These are phyloP conservation scores for Pelosia muscerda DNA, from an alignment of 2,888 invertebrate genomes.

Conservation along the genomic window DNA sequence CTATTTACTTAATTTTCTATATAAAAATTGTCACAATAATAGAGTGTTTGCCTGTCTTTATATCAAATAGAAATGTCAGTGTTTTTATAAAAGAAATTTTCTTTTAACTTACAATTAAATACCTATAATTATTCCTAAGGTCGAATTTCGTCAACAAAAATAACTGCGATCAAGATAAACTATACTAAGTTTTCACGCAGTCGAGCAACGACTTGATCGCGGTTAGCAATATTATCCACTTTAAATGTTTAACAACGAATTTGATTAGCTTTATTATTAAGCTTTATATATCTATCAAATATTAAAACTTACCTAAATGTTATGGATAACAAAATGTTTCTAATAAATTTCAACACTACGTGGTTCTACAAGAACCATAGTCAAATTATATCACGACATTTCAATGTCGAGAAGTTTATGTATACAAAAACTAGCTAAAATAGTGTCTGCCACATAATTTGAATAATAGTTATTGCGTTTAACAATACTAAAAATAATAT, in stretches of 20 bases:
- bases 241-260: background rate
- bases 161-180: background rate
- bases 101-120: background rate
- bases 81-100: background rate
- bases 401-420: background rate
- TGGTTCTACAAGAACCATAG: slow-evolving; percentile 4
- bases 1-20: background rate
- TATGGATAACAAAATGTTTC: background rate
- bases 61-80: background rate
- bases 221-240: background rate
- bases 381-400: background rate
- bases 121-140: background rate
- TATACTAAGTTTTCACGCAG: background rate
- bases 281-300: background rate
- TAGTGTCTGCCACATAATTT: background rate
- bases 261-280: background rate
- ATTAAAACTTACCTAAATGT: background rate
- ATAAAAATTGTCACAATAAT: background rate
- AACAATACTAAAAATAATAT: background rate
- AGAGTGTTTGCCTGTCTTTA: background rate
- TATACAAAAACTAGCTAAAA: background rate
- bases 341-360: background rate
- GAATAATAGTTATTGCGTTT: background rate
- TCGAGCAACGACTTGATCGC: background rate
- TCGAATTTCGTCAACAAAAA: background rate